These are phyloP conservation scores for Andrena hattorfiana DNA, from an alignment of 2,888 invertebrate genomes.

Conservation along the genomic window DNA sequence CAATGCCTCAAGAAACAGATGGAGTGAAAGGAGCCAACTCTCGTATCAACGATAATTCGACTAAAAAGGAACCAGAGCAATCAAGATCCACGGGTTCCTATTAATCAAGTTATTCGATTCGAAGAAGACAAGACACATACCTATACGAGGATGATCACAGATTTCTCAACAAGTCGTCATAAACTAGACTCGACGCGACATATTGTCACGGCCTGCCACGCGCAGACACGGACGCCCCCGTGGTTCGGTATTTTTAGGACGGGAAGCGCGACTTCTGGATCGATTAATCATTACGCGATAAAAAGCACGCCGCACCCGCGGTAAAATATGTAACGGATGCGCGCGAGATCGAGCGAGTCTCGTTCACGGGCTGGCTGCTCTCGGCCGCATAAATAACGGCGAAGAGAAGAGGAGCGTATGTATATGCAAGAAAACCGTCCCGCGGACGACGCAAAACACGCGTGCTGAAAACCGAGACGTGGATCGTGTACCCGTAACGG, in stretches of 20 bases:
- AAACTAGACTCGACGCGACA: slow-evolving; percentile 32
- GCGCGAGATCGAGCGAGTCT: slow-evolving; percentile 49
- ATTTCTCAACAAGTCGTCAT: slow-evolving; percentile 23
- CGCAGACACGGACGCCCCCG: neutral
- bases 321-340: slow-evolving; percentile 65
- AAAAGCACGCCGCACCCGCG: slow-evolving; percentile 36
- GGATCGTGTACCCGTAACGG: slow-evolving; percentile 37
- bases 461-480: slow-evolving; percentile 33
- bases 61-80: slow-evolving; percentile 9
- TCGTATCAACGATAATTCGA: slow-evolving; percentile 19
- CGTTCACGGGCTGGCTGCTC: slow-evolving; percentile 45
- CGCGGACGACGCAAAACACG: slow-evolving; percentile 41
- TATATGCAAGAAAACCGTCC: slow-evolving; percentile 45
- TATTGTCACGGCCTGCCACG: slow-evolving; percentile 4
- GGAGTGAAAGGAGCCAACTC: neutral
- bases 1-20: too few relatives aligned
- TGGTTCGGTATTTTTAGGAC: slow-evolving; percentile 71
- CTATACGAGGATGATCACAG: slow-evolving; percentile 10
- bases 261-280: slow-evolving; percentile 58
- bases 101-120: slow-evolving; percentile 29
- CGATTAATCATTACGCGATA: slow-evolving; percentile 77
- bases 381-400: slow-evolving; percentile 57
- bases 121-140: neutral
- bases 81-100: slow-evolving; percentile 19
- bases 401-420: slow-evolving; percentile 18